A percentile compares a stretch with the other conserved stretches of the same genome.
Evolutionary conservation across 2,888 invertebrate species (phyloP).

Genomic region (Pseudoips prasinana): DNA sequence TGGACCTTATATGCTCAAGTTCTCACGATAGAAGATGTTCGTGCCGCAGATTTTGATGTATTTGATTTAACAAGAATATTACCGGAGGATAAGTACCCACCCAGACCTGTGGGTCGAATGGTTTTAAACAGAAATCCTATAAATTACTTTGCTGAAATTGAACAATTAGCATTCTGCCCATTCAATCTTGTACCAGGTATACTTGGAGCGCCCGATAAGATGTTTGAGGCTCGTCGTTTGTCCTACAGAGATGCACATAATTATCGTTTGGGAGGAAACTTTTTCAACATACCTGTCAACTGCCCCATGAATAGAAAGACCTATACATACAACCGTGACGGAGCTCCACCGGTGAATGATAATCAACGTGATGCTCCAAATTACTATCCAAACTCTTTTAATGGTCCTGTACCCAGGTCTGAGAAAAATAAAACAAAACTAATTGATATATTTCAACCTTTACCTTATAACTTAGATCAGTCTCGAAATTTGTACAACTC

Average conservation of each 20-base stretch:
- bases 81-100: constrained; percentile 88
- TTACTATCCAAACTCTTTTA: constrained; percentile 97
- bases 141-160: constrained; percentile 95
- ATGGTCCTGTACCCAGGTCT: constrained; percentile 87
- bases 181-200: constrained; percentile 94
- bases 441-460: constrained; percentile 84
- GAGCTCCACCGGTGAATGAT: constrained; percentile 86
- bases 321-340: constrained; percentile 93
- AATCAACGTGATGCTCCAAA: constrained; percentile 95
- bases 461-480: constrained; percentile 93
- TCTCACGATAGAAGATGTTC: constrained; percentile 91
- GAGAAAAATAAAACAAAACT: constrained; percentile 78
- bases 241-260: constrained; percentile 93
- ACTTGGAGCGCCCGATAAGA: constrained; percentile 93
- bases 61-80: constrained; percentile 95
- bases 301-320: constrained; percentile 88
- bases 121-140: constrained; percentile 92
- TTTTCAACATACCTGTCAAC: constrained; percentile 94
- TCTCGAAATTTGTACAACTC: constrained; percentile 89
- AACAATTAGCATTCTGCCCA: constrained; percentile 93
- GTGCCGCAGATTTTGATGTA: constrained; percentile 89
- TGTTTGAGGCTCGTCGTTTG: constrained; percentile 91
- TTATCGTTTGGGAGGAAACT: constrained; percentile 93
- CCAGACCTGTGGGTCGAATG: constrained; percentile 91
- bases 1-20: constrained; percentile 91